Evolutionary conservation across 1,140 invertebrate species (phyloP).

Genomic region (Dryas iulia): DNA sequence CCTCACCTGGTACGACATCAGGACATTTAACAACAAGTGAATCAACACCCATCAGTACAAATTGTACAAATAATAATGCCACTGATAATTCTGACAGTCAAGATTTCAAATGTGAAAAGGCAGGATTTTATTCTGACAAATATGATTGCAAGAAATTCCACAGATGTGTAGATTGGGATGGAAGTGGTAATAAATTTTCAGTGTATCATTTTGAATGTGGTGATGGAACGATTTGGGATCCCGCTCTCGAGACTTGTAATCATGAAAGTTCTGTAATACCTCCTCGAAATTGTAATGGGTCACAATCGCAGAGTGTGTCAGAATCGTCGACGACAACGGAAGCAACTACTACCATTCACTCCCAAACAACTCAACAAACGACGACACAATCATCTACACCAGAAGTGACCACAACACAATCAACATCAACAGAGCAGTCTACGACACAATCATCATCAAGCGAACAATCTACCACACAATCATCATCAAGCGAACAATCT

Average conservation of each 20-base stretch:
- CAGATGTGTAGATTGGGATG: constrained; percentile 86
- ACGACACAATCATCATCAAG: constrained; percentile 37
- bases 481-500: constrained; percentile 36
- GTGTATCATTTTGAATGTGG: constrained; percentile 84
- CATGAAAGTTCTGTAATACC: constrained; percentile 77
- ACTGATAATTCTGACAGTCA: constrained; percentile 46
- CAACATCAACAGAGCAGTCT: constrained; percentile 36
- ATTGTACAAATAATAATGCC: constrained; percentile 12
- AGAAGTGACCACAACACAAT: constrained; percentile 33
- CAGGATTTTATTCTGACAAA: constrained; percentile 85
- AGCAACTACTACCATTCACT: constrained; percentile 18
- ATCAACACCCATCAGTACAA: neutral
- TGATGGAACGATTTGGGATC: constrained; percentile 83
- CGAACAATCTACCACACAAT: constrained; percentile 33
- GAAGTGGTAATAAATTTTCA: constrained; percentile 80
- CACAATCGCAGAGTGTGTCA: constrained; percentile 48
- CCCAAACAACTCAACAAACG: constrained; percentile 35
- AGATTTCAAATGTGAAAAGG: constrained; percentile 69
- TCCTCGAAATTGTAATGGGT: constrained; percentile 61
- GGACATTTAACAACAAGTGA: constrained; percentile 13
- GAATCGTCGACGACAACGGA: constrained; percentile 36
- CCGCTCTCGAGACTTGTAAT: constrained; percentile 78
- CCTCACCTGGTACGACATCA: constrained; percentile 16
- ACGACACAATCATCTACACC: constrained; percentile 40
- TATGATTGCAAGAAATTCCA: constrained; percentile 86